These are phyloP conservation scores for Leptinotarsa rubiginosa DNA, from an alignment of 2,888 invertebrate species.

Conservation along the genomic window DNA sequence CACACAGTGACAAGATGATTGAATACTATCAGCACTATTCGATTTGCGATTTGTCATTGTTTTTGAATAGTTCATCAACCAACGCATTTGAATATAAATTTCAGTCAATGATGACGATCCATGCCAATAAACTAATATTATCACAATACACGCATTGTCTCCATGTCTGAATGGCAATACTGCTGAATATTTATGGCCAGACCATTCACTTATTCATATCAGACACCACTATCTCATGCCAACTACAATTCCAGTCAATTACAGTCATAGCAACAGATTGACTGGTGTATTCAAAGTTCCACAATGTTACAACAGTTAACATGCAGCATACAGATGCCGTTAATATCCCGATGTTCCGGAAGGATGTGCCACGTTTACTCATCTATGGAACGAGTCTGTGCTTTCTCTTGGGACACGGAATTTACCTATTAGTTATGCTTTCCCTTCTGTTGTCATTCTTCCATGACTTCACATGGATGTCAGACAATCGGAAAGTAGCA, in stretches of 20 bases:
- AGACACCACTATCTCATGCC: not conserved
- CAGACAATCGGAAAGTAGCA: no score
- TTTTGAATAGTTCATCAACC: no score
- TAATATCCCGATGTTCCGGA: not conserved
- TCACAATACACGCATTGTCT: not conserved
- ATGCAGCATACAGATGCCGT: conserved; percentile 2
- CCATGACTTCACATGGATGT: no score
- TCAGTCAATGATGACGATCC: no score
- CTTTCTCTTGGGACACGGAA: not conserved
- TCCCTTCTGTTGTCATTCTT: not conserved
- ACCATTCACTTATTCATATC: conserved; percentile 4
- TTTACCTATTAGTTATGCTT: not conserved
- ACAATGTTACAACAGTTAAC: conserved; percentile 3
- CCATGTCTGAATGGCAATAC: not conserved
- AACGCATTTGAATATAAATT: no score
- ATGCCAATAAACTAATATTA: not conserved
- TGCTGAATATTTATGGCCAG: not conserved
- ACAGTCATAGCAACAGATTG: not conserved
- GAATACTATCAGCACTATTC: no score
- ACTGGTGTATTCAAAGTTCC: not conserved
- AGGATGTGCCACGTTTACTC: not conserved
- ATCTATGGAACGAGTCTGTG: not conserved
- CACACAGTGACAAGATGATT: no score
- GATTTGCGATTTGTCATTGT: no score
- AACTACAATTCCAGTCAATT: conserved; percentile 1